A percentile compares a stretch with the other conserved stretches of the same genome.
Conservation (phyloP, 2,888 invertebrate genomes). For the Zaprionus lineosus region DNA sequence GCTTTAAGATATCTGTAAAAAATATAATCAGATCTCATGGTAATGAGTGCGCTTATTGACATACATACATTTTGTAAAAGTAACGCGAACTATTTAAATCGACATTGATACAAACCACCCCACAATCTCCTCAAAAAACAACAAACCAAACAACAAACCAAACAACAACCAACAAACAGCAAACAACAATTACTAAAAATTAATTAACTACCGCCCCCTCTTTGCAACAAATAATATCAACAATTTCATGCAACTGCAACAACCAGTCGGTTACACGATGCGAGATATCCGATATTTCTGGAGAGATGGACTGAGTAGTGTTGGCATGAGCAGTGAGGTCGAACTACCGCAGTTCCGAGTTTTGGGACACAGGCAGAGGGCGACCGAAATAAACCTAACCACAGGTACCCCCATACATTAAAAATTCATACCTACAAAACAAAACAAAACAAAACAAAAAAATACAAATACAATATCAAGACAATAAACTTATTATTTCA, state of each 20-base stretch:
- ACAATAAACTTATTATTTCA: conserved; percentile 41
- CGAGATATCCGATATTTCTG: conserved; percentile 98
- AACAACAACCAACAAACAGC: conserved; percentile 33
- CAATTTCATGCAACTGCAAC: conserved; percentile 29
- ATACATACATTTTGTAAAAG: conserved; percentile 7
- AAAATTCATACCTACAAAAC: conserved; percentile 59
- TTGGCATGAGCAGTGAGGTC: conserved; percentile 97
- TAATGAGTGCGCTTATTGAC: conserved; percentile 8
- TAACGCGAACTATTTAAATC: conserved; percentile 29
- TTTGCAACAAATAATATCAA: conserved; percentile 47
- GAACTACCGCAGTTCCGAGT: conserved; percentile 98
- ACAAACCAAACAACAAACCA: conserved; percentile 6
- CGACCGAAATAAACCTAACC: conserved; percentile 96
- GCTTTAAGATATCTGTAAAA: conserved; percentile 45
- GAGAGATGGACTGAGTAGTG: conserved; percentile 95
- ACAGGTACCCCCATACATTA: conserved; percentile 90
- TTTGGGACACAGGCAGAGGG: conserved; percentile 97
- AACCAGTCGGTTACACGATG: conserved; percentile 97
- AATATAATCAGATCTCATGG: conserved; percentile 7
- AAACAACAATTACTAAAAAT: conserved; percentile 21
- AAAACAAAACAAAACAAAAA: conserved; percentile 26
- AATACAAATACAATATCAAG: conserved; percentile 32
- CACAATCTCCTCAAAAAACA: conserved; percentile 23
- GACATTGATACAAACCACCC: conserved; percentile 23
- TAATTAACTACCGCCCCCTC: conserved; percentile 28